Evolutionary conservation across 2,888 invertebrate species (phyloP).

Genomic region (Poecilobothrus nobilitatus): DNA sequence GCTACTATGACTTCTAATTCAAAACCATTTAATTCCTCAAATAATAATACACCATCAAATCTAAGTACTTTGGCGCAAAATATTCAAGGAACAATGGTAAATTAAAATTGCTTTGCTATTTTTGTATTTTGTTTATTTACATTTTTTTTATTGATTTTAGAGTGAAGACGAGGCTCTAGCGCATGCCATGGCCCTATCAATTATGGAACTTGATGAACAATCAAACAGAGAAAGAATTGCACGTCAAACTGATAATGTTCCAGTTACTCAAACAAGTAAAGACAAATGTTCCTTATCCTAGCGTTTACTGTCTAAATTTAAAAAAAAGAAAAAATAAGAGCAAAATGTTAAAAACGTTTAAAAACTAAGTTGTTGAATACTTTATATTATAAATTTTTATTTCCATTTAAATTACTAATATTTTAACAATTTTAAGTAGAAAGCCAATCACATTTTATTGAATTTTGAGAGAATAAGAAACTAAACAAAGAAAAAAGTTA

Average conservation of each 20-base stretch:
- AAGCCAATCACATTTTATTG: too few species aligned
- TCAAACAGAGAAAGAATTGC: slow-evolving; percentile 29
- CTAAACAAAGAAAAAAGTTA: not conserved
- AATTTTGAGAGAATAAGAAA: not conserved
- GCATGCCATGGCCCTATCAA: slow-evolving; percentile 68
- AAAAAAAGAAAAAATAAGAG: not conserved
- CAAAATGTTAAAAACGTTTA: not conserved
- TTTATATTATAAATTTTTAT: too few species aligned
- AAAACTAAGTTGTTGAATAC: too few species aligned
- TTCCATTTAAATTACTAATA: too few species aligned
- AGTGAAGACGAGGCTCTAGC: slow-evolving; percentile 89
- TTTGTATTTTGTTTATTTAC: not conserved
- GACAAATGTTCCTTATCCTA: slow-evolving; percentile 41
- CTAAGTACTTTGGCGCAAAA: slow-evolving; percentile 33
- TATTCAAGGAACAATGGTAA: slow-evolving; percentile 61
- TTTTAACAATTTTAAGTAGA: too few species aligned
- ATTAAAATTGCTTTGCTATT: not conserved
- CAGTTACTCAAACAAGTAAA: slow-evolving; percentile 29
- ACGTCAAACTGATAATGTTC: slow-evolving; percentile 12
- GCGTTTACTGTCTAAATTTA: slow-evolving; percentile 18
- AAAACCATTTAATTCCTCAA: slow-evolving; percentile 21
- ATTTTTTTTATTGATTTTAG: slow-evolving; percentile 36
- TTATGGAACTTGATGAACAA: slow-evolving; percentile 49
- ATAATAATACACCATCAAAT: slow-evolving; percentile 16
- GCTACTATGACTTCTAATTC: slow-evolving; percentile 27